phyloP scores from a whole-genome alignment of 2,797 vertebrate species.

The Acestrorhynchus altus region DNA sequence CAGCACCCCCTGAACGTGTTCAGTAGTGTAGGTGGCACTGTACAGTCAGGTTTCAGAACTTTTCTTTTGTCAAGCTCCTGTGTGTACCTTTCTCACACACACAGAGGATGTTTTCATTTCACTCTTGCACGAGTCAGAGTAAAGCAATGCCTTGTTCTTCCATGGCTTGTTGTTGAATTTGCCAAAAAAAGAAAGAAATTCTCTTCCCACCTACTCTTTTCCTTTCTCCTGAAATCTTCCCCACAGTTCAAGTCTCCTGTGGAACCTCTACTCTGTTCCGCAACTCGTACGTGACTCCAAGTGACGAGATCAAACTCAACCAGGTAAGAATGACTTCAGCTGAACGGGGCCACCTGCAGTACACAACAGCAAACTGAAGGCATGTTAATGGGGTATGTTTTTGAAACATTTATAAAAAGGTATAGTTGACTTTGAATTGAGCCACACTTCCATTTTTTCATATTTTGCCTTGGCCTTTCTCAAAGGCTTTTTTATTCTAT shows the following conservation, averaged over 20 bases:
- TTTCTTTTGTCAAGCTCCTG: background rate
- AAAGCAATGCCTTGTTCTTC: background rate
- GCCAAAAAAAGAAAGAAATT: no score
- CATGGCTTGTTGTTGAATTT: background rate
- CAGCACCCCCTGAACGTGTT: background rate
- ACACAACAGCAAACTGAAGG: background rate
- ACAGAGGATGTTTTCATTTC: background rate
- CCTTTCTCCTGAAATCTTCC: slow-evolving; percentile 19
- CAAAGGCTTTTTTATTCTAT: no score
- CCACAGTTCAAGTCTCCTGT: slow-evolving; percentile 87
- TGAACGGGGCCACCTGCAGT: slow-evolving; percentile 18
- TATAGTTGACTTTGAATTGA: background rate
- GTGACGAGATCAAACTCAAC: slow-evolving; percentile 96
- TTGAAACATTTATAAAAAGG: no score
- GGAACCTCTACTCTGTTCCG: slow-evolving; percentile 95
- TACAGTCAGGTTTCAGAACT: background rate
- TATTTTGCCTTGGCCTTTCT: no score
- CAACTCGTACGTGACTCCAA: slow-evolving; percentile 92
- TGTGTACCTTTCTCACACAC: background rate
- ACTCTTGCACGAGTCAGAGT: background rate
- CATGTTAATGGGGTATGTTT: background rate
- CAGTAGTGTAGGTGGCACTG: background rate
- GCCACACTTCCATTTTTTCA: no score
- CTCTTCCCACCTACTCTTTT: background rate
- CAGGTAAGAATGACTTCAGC: slow-evolving; percentile 78